A percentile compares a stretch with the other conserved stretches of the same genome.
Evolutionary conservation across 1,140 invertebrate species (phyloP).

Genomic region (Brachionus angularis): DNA sequence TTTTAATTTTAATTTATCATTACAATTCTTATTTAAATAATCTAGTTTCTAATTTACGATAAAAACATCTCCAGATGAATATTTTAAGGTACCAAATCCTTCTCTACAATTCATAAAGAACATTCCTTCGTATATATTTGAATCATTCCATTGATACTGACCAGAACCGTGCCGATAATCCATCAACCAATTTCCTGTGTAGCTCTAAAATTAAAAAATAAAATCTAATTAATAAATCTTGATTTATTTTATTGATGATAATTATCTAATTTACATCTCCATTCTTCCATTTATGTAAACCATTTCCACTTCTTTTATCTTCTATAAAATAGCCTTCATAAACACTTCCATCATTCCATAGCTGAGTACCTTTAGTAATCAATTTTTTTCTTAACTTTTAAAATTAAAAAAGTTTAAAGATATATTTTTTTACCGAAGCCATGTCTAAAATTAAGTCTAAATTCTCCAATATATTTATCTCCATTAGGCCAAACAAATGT

Average conservation of each 20-base stretch:
- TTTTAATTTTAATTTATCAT: constrained; percentile 16
- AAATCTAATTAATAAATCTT: background rate
- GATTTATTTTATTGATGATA: constrained; percentile 24
- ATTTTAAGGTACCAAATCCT: constrained; percentile 54
- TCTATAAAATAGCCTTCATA: constrained; percentile 54
- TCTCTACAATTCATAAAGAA: constrained; percentile 57
- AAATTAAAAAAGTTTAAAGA: background rate
- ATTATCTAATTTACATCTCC: constrained; percentile 46
- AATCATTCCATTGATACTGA: constrained; percentile 52
- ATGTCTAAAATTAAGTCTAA: constrained; percentile 50
- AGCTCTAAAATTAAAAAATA: constrained; percentile 49
- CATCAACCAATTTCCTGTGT: constrained; percentile 53
- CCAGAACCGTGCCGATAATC: constrained; percentile 56
- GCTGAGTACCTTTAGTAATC: constrained; percentile 49
- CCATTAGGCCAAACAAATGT: constrained; percentile 56
- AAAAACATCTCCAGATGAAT: constrained; percentile 53
- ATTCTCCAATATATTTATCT: constrained; percentile 55
- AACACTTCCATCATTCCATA: constrained; percentile 54
- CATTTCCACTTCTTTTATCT: constrained; percentile 53
- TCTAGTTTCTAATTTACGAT: constrained; percentile 48
- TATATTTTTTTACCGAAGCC: constrained; percentile 54
- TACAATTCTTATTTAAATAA: background rate
- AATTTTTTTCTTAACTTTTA: background rate
- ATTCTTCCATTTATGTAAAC: constrained; percentile 51
- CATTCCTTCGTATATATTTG: constrained; percentile 50